phyloP scores from a whole-genome alignment of 2,888 invertebrate species.

The Salticus scenicus region DNA sequence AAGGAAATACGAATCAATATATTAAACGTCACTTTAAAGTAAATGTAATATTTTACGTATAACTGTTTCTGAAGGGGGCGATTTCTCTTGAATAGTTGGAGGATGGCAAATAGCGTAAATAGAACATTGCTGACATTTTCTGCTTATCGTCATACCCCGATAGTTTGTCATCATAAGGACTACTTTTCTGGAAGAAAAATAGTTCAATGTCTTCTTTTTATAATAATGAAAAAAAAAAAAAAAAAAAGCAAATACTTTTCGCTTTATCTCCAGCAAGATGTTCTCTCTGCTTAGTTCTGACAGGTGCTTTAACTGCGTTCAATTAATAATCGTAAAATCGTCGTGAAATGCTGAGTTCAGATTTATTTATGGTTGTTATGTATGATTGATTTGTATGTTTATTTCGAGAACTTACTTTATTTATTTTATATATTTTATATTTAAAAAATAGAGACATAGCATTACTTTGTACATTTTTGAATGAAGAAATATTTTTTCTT shows the following conservation, averaged over 20 bases:
- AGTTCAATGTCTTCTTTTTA: background rate
- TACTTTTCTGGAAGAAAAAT: background rate
- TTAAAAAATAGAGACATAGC: no score
- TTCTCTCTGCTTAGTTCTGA: background rate
- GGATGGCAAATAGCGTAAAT: background rate
- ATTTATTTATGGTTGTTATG: no score
- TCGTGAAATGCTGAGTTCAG: no score
- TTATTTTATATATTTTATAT: no score
- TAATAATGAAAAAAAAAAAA: background rate
- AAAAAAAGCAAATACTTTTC: no score
- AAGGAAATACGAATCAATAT: no score
- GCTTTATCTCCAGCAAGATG: background rate
- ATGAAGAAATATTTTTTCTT: no score
- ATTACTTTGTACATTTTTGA: no score
- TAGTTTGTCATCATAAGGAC: slow-evolving; percentile 5
- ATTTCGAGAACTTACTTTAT: no score
- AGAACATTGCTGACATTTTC: background rate
- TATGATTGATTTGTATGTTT: no score
- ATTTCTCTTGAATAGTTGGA: background rate
- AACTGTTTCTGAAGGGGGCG: background rate
- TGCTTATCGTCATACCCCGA: background rate
- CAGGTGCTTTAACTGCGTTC: background rate
- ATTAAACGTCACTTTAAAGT: no score
- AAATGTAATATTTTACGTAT: background rate
- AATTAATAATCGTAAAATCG: background rate